Conservation (phyloP, 1,140 invertebrate genomes). For the Monochamus saltuarius region DNA sequence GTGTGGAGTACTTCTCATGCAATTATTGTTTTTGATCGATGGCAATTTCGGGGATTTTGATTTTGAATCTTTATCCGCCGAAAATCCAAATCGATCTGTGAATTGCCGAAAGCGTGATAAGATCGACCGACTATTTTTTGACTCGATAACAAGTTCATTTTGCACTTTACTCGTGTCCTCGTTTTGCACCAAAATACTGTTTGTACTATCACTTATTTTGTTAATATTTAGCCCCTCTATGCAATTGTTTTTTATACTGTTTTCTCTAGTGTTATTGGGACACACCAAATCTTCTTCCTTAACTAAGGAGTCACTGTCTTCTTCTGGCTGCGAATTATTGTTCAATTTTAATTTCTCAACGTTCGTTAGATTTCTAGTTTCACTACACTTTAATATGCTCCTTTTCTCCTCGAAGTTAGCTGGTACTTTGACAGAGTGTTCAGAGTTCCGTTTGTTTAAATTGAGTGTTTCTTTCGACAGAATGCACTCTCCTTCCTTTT, state of each 20-base stretch:
- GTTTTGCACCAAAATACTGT: conserved; percentile 39
- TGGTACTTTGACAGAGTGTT: conserved; percentile 43
- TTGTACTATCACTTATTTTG: conserved; percentile 25
- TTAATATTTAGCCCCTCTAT: conserved; percentile 9
- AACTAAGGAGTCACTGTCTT: conserved; percentile 7
- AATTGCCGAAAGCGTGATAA: conserved; percentile 47
- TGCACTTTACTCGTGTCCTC: conserved; percentile 27
- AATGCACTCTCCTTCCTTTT: conserved; percentile 34
- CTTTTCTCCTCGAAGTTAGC: conserved; percentile 41
- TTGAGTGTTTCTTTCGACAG: conserved; percentile 49
- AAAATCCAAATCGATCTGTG: conserved; percentile 47
- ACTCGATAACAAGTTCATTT: conserved; percentile 18
- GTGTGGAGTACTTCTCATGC: conserved; percentile 24
- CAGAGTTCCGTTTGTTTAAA: conserved; percentile 49
- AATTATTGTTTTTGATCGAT: conserved; percentile 37
- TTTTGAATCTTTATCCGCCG: conserved; percentile 34
- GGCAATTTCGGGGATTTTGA: conserved; percentile 29
- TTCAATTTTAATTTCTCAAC: conserved; percentile 36
- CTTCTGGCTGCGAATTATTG: conserved; percentile 19
- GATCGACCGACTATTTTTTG: conserved; percentile 39
- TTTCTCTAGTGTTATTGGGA: conserved; percentile 23
- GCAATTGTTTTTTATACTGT: conserved; percentile 23
- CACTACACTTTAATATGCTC: conserved; percentile 45
- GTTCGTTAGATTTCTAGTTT: conserved; percentile 32
- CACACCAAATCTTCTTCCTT: conserved; percentile 11